Evolutionary conservation across 2,888 invertebrate species (phyloP).

Genomic region (Tetrapedia diversipes): DNA sequence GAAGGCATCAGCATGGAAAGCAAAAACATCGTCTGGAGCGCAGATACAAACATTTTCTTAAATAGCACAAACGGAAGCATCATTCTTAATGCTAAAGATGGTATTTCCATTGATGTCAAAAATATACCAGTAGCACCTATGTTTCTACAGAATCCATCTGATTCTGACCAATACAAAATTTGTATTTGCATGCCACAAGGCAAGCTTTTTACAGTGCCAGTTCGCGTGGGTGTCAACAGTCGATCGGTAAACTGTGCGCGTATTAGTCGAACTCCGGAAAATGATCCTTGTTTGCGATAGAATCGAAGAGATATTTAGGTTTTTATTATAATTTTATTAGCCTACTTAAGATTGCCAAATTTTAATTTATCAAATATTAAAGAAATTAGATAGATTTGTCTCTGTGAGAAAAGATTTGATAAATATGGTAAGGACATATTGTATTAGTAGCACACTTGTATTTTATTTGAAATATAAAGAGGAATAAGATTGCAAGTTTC

Average conservation of each 20-base stretch:
- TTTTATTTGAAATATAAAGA: slow-evolving; percentile 45
- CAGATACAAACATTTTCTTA: slow-evolving; percentile 91
- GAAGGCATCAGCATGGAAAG: slow-evolving; percentile 91
- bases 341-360: slow-evolving; percentile 51
- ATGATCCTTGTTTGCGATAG: slow-evolving; percentile 86
- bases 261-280: slow-evolving; percentile 85
- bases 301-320: neutral
- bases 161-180: slow-evolving; percentile 89
- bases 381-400: neutral
- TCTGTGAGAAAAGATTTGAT: neutral
- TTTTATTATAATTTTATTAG: slow-evolving; percentile 19
- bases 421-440: neutral
- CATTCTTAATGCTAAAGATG: slow-evolving; percentile 88
- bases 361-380: neutral
- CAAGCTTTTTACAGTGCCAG: slow-evolving; percentile 90
- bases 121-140: slow-evolving; percentile 88
- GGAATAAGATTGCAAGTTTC: neutral
- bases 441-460: neutral
- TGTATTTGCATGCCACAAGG: slow-evolving; percentile 96
- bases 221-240: slow-evolving; percentile 84
- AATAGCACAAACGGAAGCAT: slow-evolving; percentile 91
- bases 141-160: slow-evolving; percentile 68
- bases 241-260: slow-evolving; percentile 86
- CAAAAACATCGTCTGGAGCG: slow-evolving; percentile 88
- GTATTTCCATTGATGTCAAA: slow-evolving; percentile 88